Conservation (phyloP, 2,797 vertebrate species). For the Oreochromis mossambicus region DNA sequence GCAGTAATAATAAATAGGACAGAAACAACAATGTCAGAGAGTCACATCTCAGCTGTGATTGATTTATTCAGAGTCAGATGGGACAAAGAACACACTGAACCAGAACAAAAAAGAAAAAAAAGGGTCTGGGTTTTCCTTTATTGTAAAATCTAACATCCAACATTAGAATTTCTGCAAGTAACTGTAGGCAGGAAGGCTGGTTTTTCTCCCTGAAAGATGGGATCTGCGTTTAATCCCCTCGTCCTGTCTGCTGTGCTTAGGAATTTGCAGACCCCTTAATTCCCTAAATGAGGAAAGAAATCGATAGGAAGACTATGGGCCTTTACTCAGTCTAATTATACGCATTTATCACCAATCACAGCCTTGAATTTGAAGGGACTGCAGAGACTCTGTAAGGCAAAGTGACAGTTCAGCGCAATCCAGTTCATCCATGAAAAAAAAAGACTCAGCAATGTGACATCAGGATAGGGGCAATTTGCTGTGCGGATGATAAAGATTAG, state of each 20-base stretch:
- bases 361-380: constrained; percentile 31
- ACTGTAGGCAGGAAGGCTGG: not conserved
- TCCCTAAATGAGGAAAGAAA: constrained; percentile 64
- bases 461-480: constrained; percentile 20
- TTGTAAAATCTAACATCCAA: not conserved
- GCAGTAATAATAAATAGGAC: constrained; percentile 39
- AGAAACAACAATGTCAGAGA: constrained; percentile 39
- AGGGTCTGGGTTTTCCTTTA: not conserved
- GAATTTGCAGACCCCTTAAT: constrained; percentile 62
- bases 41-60: constrained; percentile 13
- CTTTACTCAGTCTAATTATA: constrained; percentile 69
- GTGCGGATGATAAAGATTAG: constrained; percentile 14
- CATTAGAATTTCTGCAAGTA: not conserved
- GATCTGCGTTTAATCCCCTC: constrained; percentile 28
- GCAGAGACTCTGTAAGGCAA: constrained; percentile 12
- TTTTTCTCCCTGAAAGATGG: constrained; percentile 15
- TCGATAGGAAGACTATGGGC: constrained; percentile 53
- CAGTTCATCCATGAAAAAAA: constrained; percentile 27
- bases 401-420: constrained; percentile 37
- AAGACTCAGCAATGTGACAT: constrained; percentile 47
- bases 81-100: not conserved
- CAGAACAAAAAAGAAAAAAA: not conserved
- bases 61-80: constrained; percentile 15
- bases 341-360: constrained; percentile 64
- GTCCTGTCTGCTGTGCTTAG: constrained; percentile 50